Evolutionary conservation across 2,888 invertebrate species (phyloP), one percentile per base, ranked within the genome.

Genomic region (Tachystola acroxantha): DNA sequence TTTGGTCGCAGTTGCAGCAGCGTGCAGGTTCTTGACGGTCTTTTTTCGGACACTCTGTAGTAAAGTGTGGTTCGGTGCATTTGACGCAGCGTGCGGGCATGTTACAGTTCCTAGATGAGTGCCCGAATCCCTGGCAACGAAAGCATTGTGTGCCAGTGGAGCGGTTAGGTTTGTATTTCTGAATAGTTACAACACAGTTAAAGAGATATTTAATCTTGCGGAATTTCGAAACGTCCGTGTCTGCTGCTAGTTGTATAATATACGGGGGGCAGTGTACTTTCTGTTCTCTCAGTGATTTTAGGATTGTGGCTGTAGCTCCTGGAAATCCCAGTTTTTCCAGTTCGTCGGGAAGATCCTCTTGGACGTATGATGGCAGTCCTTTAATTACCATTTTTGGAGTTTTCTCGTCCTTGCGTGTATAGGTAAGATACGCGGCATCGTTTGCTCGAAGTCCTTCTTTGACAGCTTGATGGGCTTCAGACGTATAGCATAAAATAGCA

Each of bases 91-190:
- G 34, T 1, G 32, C 32, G 1, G 36, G 25, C 10, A 39, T 19
- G 26, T 45, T 45, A 14, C 45, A 45, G 16, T 45, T 42, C 7
- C 11, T 13, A 0, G 39, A 40, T 0, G 42, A 24, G 32, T 44
- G 47, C 0, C 47, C 47, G 32, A 47, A 47, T 0, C 22, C 7
- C 26, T 47, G 43, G 24, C 46, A 46, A 7, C 43, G 27, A 32
- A 14, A 46, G 12, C 43, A 46, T 11, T 46, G 46, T 2, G 42
- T 44, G 2, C 45, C 36, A 1, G 12, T 2, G 9, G 9, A 10
- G 3, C 10, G 10, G 7, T 31, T 32, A 1, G 32, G 20, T 26
- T 32, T 26, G 9, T 16, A 37, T 27, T 20, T 31, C 5, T 14
- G 7, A 3, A 37, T 32, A 2, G 31, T 13, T 1, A 37, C 10